These are phyloP conservation scores for Paradoxurus hermaphroditus DNA, from an alignment of 2,113 vertebrate species.

Conservation along the genomic window DNA sequence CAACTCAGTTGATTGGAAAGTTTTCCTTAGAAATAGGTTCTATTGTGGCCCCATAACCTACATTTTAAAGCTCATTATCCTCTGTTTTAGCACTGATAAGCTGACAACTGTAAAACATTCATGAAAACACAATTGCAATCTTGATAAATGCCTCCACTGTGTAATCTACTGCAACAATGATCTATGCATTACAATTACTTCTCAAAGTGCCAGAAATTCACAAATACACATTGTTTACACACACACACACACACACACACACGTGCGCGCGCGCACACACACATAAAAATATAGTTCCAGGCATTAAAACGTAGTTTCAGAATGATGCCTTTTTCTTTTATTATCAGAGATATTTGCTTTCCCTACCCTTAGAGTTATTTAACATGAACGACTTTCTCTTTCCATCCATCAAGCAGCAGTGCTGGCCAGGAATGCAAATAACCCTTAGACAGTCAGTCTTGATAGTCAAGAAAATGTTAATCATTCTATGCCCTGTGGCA, in stretches of 20 bases:
- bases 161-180: conserved; percentile 17
- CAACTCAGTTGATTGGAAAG: background rate
- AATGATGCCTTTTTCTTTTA: background rate
- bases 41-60: background rate
- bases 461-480: conserved; percentile 50
- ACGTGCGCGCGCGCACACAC: too few relatives aligned
- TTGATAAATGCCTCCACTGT: conserved; percentile 7
- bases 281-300: background rate
- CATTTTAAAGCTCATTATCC: conserved; percentile 59
- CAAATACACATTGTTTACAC: background rate
- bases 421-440: conserved; percentile 59
- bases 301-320: background rate
- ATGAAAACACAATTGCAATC: conserved; percentile 35
- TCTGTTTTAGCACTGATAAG: conserved; percentile 6
- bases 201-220: background rate
- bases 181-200: background rate
- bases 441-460: background rate
- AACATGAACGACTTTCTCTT: conserved; percentile 34
- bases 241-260: too few relatives aligned
- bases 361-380: background rate
- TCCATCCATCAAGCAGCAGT: background rate
- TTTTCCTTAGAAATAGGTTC: conserved; percentile 36
- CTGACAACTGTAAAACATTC: conserved; percentile 35
- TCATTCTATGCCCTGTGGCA: conserved; percentile 16
- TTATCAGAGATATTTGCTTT: background rate